Conservation (phyloP, 1,140 invertebrate genomes). For the Solenopsis invicta region DNA sequence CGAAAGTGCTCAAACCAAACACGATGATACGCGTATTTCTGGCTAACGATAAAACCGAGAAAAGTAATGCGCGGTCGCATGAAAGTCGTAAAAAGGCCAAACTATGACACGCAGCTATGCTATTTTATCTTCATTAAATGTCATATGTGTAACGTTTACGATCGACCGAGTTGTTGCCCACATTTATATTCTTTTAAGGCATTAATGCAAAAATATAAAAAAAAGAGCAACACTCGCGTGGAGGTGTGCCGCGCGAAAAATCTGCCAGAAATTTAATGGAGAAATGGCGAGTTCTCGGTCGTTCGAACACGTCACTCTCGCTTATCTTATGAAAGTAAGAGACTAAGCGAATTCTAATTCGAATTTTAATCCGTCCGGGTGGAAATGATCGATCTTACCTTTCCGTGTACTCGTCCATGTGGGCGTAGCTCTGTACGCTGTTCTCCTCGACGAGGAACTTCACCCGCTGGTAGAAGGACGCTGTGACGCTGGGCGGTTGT, state of each 20-base stretch:
- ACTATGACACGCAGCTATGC: constrained; percentile 75
- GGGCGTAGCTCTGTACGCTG: constrained; percentile 98
- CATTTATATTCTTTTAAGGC: constrained; percentile 2
- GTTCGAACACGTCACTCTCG: constrained; percentile 63
- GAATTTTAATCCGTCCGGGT: constrained; percentile 59
- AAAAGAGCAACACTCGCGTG: neutral
- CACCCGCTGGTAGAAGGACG: constrained; percentile 98
- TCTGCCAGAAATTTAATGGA: neutral
- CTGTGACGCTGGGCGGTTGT: constrained; percentile 97
- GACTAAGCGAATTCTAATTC: constrained; percentile 71
- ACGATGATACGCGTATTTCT: constrained; percentile 69
- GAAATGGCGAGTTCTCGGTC: constrained; percentile 47
- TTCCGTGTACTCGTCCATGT: constrained; percentile 98
- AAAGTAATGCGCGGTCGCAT: constrained; percentile 70
- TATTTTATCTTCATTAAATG: constrained; percentile 63
- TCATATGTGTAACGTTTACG: constrained; percentile 50
- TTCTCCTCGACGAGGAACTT: constrained; percentile 99
- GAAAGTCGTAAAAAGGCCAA: constrained; percentile 73
- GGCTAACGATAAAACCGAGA: constrained; percentile 72
- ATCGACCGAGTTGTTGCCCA: constrained; percentile 54
- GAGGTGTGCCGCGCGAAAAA: neutral
- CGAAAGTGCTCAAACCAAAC: constrained; percentile 63
- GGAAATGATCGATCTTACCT: constrained; percentile 91
- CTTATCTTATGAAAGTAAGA: constrained; percentile 71
- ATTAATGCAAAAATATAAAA: constrained; percentile 11